Evolutionary conservation across 2,888 invertebrate genomes (phyloP).

Genomic region (Cotesia congregata): DNA sequence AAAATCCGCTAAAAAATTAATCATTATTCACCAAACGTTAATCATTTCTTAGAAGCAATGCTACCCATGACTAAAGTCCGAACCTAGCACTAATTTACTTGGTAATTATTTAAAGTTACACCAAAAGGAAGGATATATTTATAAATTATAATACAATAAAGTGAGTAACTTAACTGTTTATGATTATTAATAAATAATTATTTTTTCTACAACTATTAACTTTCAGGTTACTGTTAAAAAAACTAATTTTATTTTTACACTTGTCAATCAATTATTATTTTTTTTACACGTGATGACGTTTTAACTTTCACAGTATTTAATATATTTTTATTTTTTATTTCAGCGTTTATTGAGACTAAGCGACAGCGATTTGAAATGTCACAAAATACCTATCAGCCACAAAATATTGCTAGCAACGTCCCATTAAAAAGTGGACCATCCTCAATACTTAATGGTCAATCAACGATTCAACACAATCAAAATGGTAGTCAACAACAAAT

Average conservation of each 20-base stretch:
- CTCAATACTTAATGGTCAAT: slow-evolving; percentile 59
- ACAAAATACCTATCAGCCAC: slow-evolving; percentile 5
- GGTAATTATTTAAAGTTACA: neutral
- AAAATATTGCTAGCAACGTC: slow-evolving; percentile 29
- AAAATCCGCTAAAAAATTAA: neutral
- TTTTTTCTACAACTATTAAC: neutral
- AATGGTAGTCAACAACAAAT: slow-evolving; percentile 60
- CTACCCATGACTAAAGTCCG: neutral
- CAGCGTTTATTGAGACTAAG: slow-evolving; percentile 41
- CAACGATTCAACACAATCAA: slow-evolving; percentile 54
- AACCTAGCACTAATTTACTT: neutral
- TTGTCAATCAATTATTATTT: neutral
- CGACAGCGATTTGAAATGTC: neutral
- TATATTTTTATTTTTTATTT: slow-evolving; percentile 50
- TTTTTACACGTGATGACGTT: neutral
- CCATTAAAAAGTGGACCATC: slow-evolving; percentile 54
- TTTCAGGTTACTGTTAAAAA: neutral
- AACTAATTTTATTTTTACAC: neutral
- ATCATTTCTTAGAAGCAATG: neutral
- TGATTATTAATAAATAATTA: slow-evolving; percentile 15
- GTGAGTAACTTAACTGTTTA: neutral
- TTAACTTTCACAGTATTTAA: neutral
- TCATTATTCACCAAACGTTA: neutral
- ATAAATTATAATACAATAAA: neutral
- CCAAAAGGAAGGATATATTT: neutral